Percentiles rank a stretch among this genome's conserved stretches.
These are phyloP conservation scores for Eueides isabella DNA, from an alignment of 1,140 invertebrate species.

Conservation along the genomic window DNA sequence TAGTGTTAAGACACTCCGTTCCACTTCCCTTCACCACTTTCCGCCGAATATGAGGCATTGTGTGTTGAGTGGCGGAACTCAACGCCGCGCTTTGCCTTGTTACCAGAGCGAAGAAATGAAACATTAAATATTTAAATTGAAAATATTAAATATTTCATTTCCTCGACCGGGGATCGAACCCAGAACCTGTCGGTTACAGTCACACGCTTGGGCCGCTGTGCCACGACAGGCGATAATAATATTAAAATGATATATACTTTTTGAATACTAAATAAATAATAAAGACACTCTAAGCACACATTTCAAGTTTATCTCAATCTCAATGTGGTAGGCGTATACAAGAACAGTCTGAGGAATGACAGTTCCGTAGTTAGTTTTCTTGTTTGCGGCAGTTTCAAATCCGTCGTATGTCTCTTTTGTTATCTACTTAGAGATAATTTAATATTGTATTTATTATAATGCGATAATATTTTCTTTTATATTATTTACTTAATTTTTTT, in stretches of 20 bases:
- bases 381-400: conserved; percentile 13
- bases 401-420: conserved; percentile 4
- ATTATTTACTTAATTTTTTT: neutral
- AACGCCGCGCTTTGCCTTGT: no score
- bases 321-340: conserved; percentile 7
- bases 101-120: no score
- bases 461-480: neutral
- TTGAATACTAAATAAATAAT: neutral
- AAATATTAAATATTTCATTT: no score
- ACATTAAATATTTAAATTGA: no score
- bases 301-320: conserved; percentile 7
- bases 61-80: no score
- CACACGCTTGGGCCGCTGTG: no score
- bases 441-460: neutral
- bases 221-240: no score
- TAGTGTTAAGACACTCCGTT: no score
- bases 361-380: conserved; percentile 1
- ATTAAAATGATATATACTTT: neutral
- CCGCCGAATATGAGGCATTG: no score
- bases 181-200: no score
- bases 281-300: neutral
- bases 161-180: no score
- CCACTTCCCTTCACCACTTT: no score
- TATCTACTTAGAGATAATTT: neutral
- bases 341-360: neutral